Percentiles rank a stretch among this genome's conserved stretches.
Evolutionary conservation across 2,797 vertebrate genomes (phyloP).

Genomic region (Trachops cirrhosus): DNA sequence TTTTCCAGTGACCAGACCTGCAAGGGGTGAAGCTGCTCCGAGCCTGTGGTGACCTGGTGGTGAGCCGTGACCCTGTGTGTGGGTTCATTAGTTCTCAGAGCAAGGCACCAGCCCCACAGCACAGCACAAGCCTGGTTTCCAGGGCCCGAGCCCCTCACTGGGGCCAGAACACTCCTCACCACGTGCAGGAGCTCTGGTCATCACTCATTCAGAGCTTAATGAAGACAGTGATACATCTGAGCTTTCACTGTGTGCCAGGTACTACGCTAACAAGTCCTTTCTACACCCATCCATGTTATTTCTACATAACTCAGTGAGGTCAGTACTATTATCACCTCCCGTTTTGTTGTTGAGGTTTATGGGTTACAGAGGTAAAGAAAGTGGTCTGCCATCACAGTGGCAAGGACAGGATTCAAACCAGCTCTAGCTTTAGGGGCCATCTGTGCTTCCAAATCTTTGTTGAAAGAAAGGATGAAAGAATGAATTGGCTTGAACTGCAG

Average conservation of each 20-base stretch:
- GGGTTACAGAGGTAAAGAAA: neutral
- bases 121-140: neutral
- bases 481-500: neutral
- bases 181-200: neutral
- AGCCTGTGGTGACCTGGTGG: neutral
- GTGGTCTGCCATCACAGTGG: neutral
- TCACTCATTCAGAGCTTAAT: neutral
- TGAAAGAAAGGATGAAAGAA: neutral
- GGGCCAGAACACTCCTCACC: neutral
- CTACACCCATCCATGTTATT: neutral
- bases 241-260: neutral
- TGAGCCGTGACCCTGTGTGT: neutral
- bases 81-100: neutral
- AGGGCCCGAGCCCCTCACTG: neutral
- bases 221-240: neutral
- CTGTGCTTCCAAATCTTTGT: neutral
- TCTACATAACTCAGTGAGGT: neutral
- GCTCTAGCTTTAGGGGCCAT: neutral
- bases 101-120: neutral
- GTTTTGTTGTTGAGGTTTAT: neutral
- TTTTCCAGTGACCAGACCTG: neutral
- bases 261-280: neutral
- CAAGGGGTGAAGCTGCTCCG: neutral
- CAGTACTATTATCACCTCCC: neutral
- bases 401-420: neutral